Evolutionary conservation across 2,888 invertebrate species (phyloP).

Genomic region (Volucella inflata): DNA sequence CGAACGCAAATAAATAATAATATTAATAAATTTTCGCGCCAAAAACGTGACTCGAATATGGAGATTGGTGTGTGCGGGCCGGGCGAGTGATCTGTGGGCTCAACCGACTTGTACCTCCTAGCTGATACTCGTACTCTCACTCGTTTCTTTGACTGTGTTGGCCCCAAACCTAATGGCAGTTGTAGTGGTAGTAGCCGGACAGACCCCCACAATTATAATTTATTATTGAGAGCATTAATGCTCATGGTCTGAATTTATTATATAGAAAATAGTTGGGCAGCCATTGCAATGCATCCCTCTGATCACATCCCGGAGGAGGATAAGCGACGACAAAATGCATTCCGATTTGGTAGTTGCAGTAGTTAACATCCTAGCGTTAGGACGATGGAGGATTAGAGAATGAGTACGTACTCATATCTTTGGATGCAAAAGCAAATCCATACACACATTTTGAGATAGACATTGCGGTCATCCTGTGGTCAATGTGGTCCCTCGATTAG

Average conservation of each 20-base stretch:
- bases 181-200: conserved; percentile 11
- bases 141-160: no score
- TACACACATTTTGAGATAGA: conserved; percentile 35
- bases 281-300: conserved; percentile 15
- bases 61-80: conserved; percentile 38
- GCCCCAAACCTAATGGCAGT: no score
- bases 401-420: conserved; percentile 33
- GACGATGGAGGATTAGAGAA: conserved; percentile 36
- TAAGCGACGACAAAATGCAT: conserved; percentile 68
- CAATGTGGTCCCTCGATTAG: conserved; percentile 61
- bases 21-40: conserved; percentile 75
- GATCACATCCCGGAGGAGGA: conserved; percentile 33
- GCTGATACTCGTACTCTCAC: no score
- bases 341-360: conserved; percentile 39
- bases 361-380: conserved; percentile 44
- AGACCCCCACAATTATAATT: conserved; percentile 73
- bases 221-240: conserved; percentile 73
- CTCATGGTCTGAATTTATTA: conserved; percentile 74
- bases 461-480: conserved; percentile 56
- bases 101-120: no score
- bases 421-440: conserved; percentile 4
- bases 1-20: conserved; percentile 73
- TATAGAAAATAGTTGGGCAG: conserved; percentile 65
- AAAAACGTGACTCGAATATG: conserved; percentile 73
- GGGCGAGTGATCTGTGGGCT: neutral